Evolutionary conservation across 1,140 invertebrate genomes (phyloP), one percentile per base, ranked within the genome.

Genomic region (Zaprionus taronus): DNA sequence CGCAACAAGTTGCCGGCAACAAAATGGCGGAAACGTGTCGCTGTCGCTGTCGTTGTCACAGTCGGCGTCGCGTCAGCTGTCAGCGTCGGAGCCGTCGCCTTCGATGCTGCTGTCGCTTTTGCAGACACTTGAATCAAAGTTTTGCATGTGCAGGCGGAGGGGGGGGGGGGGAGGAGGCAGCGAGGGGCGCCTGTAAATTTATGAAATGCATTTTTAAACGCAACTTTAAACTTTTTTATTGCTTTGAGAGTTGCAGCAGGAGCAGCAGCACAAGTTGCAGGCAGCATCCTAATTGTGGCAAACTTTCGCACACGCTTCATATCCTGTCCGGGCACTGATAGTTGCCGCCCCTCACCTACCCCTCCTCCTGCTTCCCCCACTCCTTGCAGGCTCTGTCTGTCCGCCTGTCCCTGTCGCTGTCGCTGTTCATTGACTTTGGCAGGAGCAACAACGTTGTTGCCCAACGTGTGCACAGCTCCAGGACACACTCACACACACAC

Each of bases 221-320:
- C 60, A 90, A 89, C 85, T 89, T 89, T 90, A 90, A 89, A 90
- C 66, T 90, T 89, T 89, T 89, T 89, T 89, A 89, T 89, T 90
- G 85, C 81, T 69, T 55, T 28, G 77, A 66, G 79, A 79, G 64
- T 81, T 56, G 64, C 51, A 53, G 34, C 49, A 41, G 44, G 15
- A 57, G 60, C 60, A 38, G 58, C 58, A 22, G 60, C 17, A 44
- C 53, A 44, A 34, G 47, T 9, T 63, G 64, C 44, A 63, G n/a
- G 61, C 61, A 58, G 73, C 81, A 81, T 90, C 85, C 85, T 89
- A 89, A 90, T 89, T 89, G 85, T 89, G 81, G 79, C 74, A 90
- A 89, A 89, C 72, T 89, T 89, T 89, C 62, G 80, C 83, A 83
- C 78, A 87, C 74, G 73, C 83, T 70, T 80, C 83, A 83, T 87